Conservation (phyloP, 2,797 vertebrate species). For the Serranus cabrilla region DNA sequence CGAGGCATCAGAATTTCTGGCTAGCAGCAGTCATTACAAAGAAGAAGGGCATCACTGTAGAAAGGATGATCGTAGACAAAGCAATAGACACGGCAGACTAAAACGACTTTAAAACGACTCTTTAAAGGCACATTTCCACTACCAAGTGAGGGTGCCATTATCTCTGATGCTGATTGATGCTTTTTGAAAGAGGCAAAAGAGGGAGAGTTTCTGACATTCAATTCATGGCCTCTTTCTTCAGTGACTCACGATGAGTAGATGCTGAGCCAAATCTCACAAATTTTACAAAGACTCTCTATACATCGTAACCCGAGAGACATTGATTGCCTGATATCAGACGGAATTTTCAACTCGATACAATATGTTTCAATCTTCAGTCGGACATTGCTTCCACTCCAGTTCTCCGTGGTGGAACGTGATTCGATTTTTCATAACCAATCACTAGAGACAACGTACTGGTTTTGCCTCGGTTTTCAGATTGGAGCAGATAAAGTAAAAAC, state of each 20-base stretch:
- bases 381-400: no score
- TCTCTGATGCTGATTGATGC: constrained; percentile 70
- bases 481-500: no score
- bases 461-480: no score
- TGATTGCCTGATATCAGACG: no score
- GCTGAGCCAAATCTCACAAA: constrained; percentile 22
- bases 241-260: constrained; percentile 23
- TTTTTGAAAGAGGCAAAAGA: constrained; percentile 53
- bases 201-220: constrained; percentile 44
- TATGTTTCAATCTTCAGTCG: no score
- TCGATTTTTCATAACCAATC: no score
- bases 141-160: constrained; percentile 61
- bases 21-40: constrained; percentile 72
- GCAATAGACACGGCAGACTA: constrained; percentile 56
- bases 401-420: no score
- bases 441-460: no score
- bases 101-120: constrained; percentile 47
- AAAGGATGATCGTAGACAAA: constrained; percentile 65
- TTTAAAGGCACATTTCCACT: constrained; percentile 64
- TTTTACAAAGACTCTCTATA: not conserved
- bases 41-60: constrained; percentile 50
- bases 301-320: not conserved
- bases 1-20: constrained; percentile 54
- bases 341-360: no score
- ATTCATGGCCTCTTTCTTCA: constrained; percentile 25